Percentiles rank a stretch among this genome's conserved stretches.
phyloP scores from a whole-genome alignment of 1,140 invertebrate genomes.

The Monochamus saltuarius region DNA sequence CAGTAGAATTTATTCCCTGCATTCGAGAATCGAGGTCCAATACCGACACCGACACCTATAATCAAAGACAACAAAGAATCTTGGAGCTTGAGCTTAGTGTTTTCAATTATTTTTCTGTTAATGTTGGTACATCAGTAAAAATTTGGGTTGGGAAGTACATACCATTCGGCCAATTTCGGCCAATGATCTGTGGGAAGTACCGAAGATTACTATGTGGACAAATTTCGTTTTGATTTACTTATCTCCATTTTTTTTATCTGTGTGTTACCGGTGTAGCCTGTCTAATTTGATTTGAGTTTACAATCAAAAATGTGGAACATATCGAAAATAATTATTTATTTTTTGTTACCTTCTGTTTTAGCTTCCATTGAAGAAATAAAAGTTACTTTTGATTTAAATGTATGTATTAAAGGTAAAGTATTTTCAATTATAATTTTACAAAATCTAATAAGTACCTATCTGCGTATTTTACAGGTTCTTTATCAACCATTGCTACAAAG shows the following conservation, averaged over 20 bases:
- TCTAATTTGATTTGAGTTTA: background rate
- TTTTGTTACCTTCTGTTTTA: background rate
- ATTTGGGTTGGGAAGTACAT: too few species aligned
- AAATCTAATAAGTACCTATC: background rate
- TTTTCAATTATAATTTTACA: background rate
- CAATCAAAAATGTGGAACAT: background rate
- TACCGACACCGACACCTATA: too few species aligned
- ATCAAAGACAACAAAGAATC: too few species aligned
- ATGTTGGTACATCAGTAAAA: too few species aligned
- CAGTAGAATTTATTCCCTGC: too few species aligned
- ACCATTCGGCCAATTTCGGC: too few species aligned
- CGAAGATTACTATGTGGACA: background rate
- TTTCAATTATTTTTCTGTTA: too few species aligned
- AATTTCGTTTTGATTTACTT: background rate
- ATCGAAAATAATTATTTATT: background rate
- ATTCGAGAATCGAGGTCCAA: too few species aligned
- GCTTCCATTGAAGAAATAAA: constrained; percentile 18
- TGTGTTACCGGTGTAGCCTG: too few species aligned
- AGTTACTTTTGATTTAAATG: constrained; percentile 22
- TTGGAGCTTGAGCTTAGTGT: too few species aligned
- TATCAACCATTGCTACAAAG: constrained; percentile 12
- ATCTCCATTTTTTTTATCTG: background rate
- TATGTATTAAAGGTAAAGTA: constrained; percentile 31
- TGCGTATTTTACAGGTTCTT: background rate
- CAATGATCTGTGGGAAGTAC: background rate